These are phyloP conservation scores for Maniola hyperantus DNA, from an alignment of 2,888 invertebrate species.

Conservation along the genomic window DNA sequence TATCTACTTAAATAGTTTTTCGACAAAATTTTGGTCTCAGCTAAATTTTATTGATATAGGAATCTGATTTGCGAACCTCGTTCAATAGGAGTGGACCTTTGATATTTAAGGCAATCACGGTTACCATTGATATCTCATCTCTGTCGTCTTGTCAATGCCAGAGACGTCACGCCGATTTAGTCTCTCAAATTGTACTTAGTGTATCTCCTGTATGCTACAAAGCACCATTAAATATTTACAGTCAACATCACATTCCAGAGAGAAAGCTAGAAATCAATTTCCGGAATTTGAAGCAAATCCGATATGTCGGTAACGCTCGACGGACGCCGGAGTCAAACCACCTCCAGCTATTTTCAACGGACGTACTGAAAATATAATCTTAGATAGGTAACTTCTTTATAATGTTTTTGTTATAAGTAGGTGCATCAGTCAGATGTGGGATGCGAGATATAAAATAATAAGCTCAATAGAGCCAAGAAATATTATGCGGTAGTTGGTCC, in stretches of 20 bases:
- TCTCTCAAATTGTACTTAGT: too few species aligned
- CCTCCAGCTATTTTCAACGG: constrained; percentile 21
- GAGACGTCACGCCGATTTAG: too few species aligned
- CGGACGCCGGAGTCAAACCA: constrained; percentile 9
- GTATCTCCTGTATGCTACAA: background rate
- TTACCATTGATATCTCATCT: too few species aligned
- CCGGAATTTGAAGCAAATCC: constrained; percentile 22
- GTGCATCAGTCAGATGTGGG: background rate
- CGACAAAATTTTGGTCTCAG: too few species aligned
- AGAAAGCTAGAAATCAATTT: constrained; percentile 20
- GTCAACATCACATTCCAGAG: constrained; percentile 12
- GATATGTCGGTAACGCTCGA: constrained; percentile 20
- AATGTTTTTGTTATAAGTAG: background rate
- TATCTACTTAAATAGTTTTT: too few species aligned
- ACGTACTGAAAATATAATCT: constrained; percentile 18
- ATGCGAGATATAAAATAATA: background rate
- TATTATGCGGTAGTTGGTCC: too few species aligned
- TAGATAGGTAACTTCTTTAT: background rate
- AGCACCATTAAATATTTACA: constrained; percentile 5
- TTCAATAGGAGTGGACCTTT: too few species aligned
- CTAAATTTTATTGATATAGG: too few species aligned
- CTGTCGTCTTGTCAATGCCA: too few species aligned
- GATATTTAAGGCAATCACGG: too few species aligned
- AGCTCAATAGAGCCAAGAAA: background rate
- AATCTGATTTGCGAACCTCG: too few species aligned